phyloP scores from a whole-genome alignment of 64 coral and sea anemone species.

The Porites australiensis region DNA sequence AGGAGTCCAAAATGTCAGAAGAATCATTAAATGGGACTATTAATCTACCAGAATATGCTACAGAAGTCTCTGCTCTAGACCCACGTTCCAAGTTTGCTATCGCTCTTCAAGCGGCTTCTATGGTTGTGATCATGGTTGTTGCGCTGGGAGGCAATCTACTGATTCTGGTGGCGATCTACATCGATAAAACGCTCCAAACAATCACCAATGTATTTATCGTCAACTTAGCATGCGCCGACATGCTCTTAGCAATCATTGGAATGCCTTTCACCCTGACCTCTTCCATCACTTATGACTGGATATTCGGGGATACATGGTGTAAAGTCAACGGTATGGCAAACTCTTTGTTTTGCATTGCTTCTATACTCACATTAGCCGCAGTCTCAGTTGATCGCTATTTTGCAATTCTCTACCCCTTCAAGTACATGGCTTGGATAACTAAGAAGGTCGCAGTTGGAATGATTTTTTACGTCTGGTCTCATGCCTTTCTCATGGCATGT shows the following conservation, averaged over 20 bases:
- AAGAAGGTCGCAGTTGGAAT: slow-evolving; percentile 58
- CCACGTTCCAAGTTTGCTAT: slow-evolving; percentile 37
- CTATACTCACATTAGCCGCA: slow-evolving; percentile 82
- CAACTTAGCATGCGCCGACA: slow-evolving; percentile 83
- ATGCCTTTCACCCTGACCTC: slow-evolving; percentile 90
- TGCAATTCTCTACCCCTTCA: slow-evolving; percentile 84
- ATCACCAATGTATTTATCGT: slow-evolving; percentile 89
- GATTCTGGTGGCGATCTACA: slow-evolving; percentile 88
- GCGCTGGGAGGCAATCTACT: slow-evolving; percentile 77
- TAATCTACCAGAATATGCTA: background rate
- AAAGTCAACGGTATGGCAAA: slow-evolving; percentile 87
- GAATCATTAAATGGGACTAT: background rate
- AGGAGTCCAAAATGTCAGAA: background rate
- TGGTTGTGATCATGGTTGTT: slow-evolving; percentile 72
- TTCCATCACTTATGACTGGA: slow-evolving; percentile 87
- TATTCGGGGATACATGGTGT: slow-evolving; percentile 85
- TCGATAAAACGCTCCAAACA: slow-evolving; percentile 88
- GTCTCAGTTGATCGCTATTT: slow-evolving; percentile 91
- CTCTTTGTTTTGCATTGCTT: slow-evolving; percentile 92
- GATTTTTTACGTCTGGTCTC: slow-evolving; percentile 85
- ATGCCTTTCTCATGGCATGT: slow-evolving; percentile 63
- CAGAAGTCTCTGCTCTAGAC: slow-evolving; percentile 17
- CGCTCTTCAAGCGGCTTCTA: slow-evolving; percentile 69
- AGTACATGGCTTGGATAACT: slow-evolving; percentile 75
- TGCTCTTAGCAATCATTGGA: slow-evolving; percentile 70